phyloP scores from a whole-genome alignment of 1,140 invertebrate genomes.

The Apis florea region DNA sequence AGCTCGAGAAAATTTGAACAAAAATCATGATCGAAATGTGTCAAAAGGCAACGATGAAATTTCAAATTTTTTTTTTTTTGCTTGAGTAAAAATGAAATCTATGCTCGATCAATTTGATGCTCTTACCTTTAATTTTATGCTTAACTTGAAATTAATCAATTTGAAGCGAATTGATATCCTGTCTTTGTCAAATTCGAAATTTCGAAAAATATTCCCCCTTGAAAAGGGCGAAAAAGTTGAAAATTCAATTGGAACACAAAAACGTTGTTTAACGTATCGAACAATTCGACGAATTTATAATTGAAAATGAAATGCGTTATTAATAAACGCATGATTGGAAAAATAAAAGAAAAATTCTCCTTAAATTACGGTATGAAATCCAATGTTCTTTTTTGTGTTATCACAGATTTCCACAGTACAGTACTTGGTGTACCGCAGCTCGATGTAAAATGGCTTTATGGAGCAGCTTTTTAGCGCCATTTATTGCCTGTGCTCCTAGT shows the following conservation, averaged over 20 bases:
- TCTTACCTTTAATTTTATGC: too few species aligned
- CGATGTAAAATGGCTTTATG: constrained; percentile 88
- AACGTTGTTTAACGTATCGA: too few species aligned
- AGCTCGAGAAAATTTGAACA: not conserved
- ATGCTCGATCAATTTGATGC: too few species aligned
- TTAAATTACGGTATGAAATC: not conserved
- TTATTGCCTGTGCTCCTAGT: constrained; percentile 89
- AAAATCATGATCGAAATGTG: not conserved
- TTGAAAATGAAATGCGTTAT: too few species aligned
- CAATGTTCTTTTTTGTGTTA: constrained; percentile 15
- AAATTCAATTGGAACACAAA: too few species aligned
- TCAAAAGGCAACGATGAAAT: not conserved
- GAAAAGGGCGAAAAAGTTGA: too few species aligned
- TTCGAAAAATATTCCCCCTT: too few species aligned
- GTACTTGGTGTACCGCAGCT: constrained; percentile 84
- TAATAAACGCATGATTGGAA: not conserved
- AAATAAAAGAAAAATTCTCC: not conserved
- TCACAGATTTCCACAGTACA: constrained; percentile 83
- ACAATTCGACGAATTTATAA: too few species aligned
- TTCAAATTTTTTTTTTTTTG: too few species aligned
- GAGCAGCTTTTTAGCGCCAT: constrained; percentile 86
- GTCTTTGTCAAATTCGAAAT: too few species aligned
- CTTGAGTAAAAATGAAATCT: not conserved
- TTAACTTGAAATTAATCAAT: too few species aligned
- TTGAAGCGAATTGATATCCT: too few species aligned